Evolutionary conservation across 2,888 invertebrate species (phyloP).

Genomic region (Rhamphomyia laevipes): DNA sequence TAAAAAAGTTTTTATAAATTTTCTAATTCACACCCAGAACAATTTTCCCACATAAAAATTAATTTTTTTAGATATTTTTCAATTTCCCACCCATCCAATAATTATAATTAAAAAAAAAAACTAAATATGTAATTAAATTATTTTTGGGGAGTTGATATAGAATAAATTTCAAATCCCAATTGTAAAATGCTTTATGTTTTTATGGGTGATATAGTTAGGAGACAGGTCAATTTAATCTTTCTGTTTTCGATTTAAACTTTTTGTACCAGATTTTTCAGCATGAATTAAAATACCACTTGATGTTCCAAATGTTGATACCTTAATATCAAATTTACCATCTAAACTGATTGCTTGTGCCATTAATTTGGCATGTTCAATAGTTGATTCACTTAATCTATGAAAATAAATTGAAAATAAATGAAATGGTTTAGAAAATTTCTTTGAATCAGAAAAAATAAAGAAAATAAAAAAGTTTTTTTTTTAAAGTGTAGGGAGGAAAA

Average conservation of each 20-base stretch:
- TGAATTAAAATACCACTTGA: slow-evolving; percentile 28
- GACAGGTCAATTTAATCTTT: slow-evolving; percentile 16
- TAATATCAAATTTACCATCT: slow-evolving; percentile 28
- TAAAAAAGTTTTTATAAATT: too few relatives aligned
- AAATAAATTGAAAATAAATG: background rate
- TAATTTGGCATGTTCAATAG: slow-evolving; percentile 27
- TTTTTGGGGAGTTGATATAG: too few relatives aligned
- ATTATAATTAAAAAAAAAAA: too few relatives aligned
- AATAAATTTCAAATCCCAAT: too few relatives aligned
- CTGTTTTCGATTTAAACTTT: slow-evolving; percentile 24
- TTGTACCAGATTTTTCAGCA: slow-evolving; percentile 26
- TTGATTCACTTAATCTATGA: slow-evolving; percentile 26
- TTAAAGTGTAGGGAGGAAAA: background rate
- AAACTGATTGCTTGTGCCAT: slow-evolving; percentile 27
- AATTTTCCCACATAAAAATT: too few relatives aligned
- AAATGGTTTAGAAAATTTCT: background rate
- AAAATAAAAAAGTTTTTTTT: background rate
- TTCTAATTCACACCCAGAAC: too few relatives aligned
- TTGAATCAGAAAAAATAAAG: background rate
- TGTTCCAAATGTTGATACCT: slow-evolving; percentile 28
- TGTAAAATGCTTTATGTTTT: too few relatives aligned
- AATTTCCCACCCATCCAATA: too few relatives aligned
- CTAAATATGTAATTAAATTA: too few relatives aligned
- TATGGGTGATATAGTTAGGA: too few relatives aligned
- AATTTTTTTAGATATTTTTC: too few relatives aligned